A percentile compares a stretch with the other conserved stretches of the same genome.
Evolutionary conservation across 2,797 vertebrate species (phyloP).

Genomic region (Muraenolepis orangiensis): DNA sequence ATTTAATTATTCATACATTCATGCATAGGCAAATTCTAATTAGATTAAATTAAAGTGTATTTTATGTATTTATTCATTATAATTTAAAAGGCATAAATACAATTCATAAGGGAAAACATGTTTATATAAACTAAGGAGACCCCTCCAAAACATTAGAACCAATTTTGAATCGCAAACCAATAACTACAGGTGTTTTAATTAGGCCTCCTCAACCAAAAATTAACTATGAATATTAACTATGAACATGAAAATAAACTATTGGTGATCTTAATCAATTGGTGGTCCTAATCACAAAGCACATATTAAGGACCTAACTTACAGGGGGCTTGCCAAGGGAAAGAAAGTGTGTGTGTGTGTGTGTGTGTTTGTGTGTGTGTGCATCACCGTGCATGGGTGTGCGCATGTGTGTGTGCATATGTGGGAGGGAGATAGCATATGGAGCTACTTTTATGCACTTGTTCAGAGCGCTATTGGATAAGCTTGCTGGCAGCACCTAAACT

Average conservation of each 20-base stretch:
- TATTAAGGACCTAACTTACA: background rate
- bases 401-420: background rate
- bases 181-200: background rate
- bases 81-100: background rate
- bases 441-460: conserved; percentile 73
- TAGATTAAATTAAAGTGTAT: background rate
- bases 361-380: conserved; percentile 1
- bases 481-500: conserved; percentile 62
- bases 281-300: background rate
- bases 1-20: background rate
- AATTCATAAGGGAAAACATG: background rate
- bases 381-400: too few relatives aligned
- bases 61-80: too few relatives aligned
- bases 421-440: conserved; percentile 35
- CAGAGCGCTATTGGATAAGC: conserved; percentile 50
- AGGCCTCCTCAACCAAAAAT: background rate
- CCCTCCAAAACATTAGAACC: conserved; percentile 5
- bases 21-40: background rate
- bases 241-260: background rate
- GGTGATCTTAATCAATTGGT: background rate
- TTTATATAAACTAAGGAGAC: background rate
- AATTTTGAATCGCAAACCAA: background rate
- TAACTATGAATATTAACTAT: background rate
- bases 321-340: background rate
- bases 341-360: conserved; percentile 10